Evolutionary conservation across 2,113 vertebrate species (phyloP), one percentile per base, ranked within the genome.

Genomic region (Phasianus colchicus): DNA sequence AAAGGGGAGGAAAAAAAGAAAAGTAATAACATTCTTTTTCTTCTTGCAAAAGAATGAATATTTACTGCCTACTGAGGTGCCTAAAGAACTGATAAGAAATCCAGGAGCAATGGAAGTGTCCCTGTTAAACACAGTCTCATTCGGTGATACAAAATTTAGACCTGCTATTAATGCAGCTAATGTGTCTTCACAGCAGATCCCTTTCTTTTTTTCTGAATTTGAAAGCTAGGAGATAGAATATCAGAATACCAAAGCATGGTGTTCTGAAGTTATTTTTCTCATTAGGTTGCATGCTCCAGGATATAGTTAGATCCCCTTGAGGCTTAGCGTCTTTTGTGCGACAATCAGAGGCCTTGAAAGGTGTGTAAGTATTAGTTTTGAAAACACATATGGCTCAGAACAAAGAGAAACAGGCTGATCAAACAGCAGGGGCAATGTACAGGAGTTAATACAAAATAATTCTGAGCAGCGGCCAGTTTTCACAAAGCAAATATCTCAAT

Each of bases 361-460:
- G 96, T 94, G 85, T 84, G 27, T 80, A 91, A 87, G 93, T 94
- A 90, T 88, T 89, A 89, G 93, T 95, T 95, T 95, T 95, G 91
- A 93, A 89, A 96, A 97, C 94, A 95, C 94, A 96, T 81, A 94
- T 94, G 90, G 95, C 92, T 91, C 70, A 94, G 93, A 96, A 96
- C 95, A 97, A 97, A 97, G 89, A 71, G 92, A 92, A 95, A 66
- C 54, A 88, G 90, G 29, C 91, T 93, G 95, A 97, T 97, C 96
- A 96, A 97, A 95, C 90, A 91, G 90, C 34, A 0, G 93, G 91
- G 85, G 89, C 85, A 73, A 96, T 82, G 92, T 92, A 96, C 82
- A 67, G 89, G 87, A 96, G 95, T 97, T 92, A 94, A 94, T 86
- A 96, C 93, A 94, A 96, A 96, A 96, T 95, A 95, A 96, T 92